Evolutionary conservation across 2,797 vertebrate species (phyloP), one percentile per base, ranked within the genome.

Genomic region (Enteromius argenteus): DNA sequence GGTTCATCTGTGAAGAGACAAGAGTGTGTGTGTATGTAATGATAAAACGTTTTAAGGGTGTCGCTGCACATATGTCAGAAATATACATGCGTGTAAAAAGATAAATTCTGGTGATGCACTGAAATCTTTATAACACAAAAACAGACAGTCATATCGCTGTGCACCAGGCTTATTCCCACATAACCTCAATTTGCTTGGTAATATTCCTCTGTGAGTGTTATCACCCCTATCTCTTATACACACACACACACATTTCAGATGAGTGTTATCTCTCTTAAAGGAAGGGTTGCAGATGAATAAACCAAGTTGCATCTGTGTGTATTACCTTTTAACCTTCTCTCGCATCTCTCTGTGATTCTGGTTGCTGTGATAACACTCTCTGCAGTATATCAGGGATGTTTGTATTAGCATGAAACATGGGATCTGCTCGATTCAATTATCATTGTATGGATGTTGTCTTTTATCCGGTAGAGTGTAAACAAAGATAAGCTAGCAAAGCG

Each of bases 171-270:
- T 75, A 77, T 84, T 86, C 78, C 44, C 73, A 73, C 53, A 84
- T 78, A 86, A 74, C 84, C 74, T 86, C 87, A 79, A 83, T 88
- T 86, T 84, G 32, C 21, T 77, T 78, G 78, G 73, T 80, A 84
- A 86, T 81, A 84, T 84, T 84, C 74, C 67, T 51, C 27, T 67
- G 30, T 66, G 56, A 49, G 49, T 67, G 44, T 67, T 84, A 88
- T 88, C 84, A 84, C 14, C 67, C 27, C 69, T 66, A 77, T 85
- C 84, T 68, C 15, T 66, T 27, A 62, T 2, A 69, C 56, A 35
- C 75, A 73, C 78, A 75, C 46, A 68, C 53, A 78, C 23, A 78
- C 49, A 64, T 37, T 79, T 56, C 19, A 79, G 68, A 73, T 79
- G 67, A 49, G 60, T 62, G 69, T 83, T 86, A 86, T 86, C 80